A percentile compares a stretch with the other conserved stretches of the same genome.
Evolutionary conservation across 2,113 vertebrate genomes (phyloP).

Genomic region (Microtus oregoni): DNA sequence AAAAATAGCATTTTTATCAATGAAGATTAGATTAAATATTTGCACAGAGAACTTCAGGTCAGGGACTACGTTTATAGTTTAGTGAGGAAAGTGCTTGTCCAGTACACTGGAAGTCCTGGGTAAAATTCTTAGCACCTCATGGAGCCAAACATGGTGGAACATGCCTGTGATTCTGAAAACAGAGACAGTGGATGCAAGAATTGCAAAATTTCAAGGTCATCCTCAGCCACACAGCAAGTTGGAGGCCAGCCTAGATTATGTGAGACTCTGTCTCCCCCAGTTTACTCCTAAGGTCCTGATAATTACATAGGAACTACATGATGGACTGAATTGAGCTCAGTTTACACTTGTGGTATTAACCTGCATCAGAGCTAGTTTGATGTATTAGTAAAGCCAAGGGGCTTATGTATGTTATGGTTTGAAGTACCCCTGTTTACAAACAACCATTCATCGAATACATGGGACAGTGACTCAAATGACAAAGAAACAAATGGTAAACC

Average conservation of each 20-base stretch:
- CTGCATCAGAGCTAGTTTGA: background rate
- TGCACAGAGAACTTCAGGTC: background rate
- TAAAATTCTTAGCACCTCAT: background rate
- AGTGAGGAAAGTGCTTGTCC: background rate
- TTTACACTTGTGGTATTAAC: background rate
- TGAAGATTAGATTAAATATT: background rate
- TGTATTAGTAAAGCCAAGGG: background rate
- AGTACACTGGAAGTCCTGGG: background rate
- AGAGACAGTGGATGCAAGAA: background rate
- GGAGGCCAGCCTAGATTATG: background rate
- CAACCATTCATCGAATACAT: background rate
- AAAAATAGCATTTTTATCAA: slow-evolving; percentile 1
- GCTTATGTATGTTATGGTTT: background rate
- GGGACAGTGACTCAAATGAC: background rate
- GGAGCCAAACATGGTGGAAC: no score
- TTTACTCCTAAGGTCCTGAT: background rate
- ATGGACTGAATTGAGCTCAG: background rate
- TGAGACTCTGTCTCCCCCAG: background rate
- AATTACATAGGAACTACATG: background rate
- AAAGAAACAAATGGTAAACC: background rate
- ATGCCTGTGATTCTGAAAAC: background rate
- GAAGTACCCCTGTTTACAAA: background rate
- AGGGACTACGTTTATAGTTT: background rate
- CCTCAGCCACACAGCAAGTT: background rate
- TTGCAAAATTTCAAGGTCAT: background rate